Evolutionary conservation across 53 echinoderm and acorn worm genomes (phyloP).

Genomic region (Henricia sp.): DNA sequence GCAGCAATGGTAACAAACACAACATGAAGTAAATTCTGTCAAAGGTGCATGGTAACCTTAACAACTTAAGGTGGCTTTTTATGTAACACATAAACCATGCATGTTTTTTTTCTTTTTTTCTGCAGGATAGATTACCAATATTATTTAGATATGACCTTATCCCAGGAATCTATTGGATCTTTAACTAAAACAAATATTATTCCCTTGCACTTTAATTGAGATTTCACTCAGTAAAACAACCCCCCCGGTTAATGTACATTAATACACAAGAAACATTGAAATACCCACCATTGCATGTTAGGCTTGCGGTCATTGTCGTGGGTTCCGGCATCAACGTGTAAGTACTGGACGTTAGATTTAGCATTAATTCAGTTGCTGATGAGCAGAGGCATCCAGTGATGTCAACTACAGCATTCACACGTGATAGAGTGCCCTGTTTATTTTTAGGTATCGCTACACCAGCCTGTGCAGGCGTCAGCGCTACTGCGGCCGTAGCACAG

Average conservation of each 20-base stretch:
- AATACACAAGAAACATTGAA: not conserved
- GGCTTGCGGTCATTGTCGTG: not conserved
- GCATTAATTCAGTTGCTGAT: not conserved
- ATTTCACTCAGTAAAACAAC: no score
- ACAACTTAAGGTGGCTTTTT: no score
- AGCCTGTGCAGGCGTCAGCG: slow-evolving; percentile 30
- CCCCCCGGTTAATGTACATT: not conserved
- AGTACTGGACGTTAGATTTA: not conserved
- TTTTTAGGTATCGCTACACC: slow-evolving; percentile 1
- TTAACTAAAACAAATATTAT: not conserved
- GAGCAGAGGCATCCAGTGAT: slow-evolving; percentile 17
- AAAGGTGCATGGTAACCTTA: no score
- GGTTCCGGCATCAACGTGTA: not conserved
- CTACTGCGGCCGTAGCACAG: not conserved
- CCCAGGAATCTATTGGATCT: no score
- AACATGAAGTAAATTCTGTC: no score
- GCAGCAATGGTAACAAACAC: no score
- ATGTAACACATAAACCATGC: no score
- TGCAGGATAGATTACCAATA: no score
- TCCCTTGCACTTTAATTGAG: no score
- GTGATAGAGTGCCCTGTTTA: not conserved
- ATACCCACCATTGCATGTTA: slow-evolving; percentile 14
- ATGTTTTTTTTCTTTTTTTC: no score
- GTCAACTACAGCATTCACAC: not conserved
- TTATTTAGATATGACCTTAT: no score